A percentile compares a stretch with the other conserved stretches of the same genome.
phyloP scores from a whole-genome alignment of 2,888 invertebrate species.

The Rhingia campestris region DNA sequence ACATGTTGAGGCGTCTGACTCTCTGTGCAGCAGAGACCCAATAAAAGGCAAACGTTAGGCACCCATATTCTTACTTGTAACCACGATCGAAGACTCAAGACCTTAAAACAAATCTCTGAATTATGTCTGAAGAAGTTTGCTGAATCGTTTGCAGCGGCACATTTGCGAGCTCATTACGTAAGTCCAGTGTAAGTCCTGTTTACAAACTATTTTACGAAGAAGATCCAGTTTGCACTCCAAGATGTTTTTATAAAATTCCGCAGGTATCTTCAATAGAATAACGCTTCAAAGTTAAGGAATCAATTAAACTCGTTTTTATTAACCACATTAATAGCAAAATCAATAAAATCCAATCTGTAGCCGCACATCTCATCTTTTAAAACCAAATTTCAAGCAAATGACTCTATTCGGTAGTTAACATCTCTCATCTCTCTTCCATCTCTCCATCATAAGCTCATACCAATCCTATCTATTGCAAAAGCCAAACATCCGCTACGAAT shows the following conservation, averaged over 20 bases:
- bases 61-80: too few species aligned
- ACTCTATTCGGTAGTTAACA: too few species aligned
- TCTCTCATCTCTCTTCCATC: constrained; percentile 24
- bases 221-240: neutral
- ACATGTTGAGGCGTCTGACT: too few species aligned
- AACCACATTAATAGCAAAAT: constrained; percentile 1
- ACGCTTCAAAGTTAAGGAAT: neutral
- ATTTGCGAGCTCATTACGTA: neutral
- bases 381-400: too few species aligned
- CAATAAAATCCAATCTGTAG: neutral
- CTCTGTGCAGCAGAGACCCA: too few species aligned
- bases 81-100: too few species aligned
- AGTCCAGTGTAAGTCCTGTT: neutral
- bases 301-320: constrained; percentile 3
- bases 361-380: neutral
- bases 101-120: too few species aligned
- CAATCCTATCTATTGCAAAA: constrained; percentile 21
- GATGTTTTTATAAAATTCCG: neutral
- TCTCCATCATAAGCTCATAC: constrained; percentile 20
- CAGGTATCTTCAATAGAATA: neutral
- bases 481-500: constrained; percentile 25
- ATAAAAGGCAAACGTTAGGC: too few species aligned
- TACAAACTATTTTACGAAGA: neutral
- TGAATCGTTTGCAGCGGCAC: neutral
- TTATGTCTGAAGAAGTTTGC: too few species aligned